A percentile compares a stretch with the other conserved stretches of the same genome.
These are phyloP conservation scores for Cygnus atratus DNA, from an alignment of 2,113 vertebrate genomes.

Conservation along the genomic window DNA sequence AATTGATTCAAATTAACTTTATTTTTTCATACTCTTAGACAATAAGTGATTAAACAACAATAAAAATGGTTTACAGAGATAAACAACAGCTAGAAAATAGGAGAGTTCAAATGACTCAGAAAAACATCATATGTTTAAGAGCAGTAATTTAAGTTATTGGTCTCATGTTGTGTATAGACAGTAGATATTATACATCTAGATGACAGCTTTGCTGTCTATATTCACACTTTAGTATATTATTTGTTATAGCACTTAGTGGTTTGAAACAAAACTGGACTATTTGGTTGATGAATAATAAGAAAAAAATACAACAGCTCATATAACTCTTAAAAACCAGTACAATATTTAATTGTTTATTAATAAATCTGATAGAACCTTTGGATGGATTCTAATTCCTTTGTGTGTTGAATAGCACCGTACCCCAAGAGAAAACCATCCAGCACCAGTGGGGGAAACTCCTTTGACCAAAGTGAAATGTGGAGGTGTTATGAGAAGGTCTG, in stretches of 20 bases:
- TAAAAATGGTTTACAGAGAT: background rate
- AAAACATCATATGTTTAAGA: background rate
- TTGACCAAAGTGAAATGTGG: background rate
- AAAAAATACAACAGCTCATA: fast-evolving
- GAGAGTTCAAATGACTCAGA: background rate
- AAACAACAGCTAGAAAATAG: background rate
- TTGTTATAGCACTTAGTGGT: background rate
- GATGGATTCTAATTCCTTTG: background rate
- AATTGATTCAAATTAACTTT: background rate
- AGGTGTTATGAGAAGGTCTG: background rate
- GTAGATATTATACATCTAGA: background rate
- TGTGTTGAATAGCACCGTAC: background rate
- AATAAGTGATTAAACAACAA: background rate
- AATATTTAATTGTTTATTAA: background rate
- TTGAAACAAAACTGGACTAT: background rate
- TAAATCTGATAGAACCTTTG: background rate
- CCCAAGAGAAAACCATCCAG: background rate
- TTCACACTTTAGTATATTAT: background rate
- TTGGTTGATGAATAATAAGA: background rate
- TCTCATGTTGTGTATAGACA: background rate
- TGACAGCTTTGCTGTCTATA: background rate
- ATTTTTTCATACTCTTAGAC: background rate
- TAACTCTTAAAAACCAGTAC: background rate
- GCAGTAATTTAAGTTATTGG: background rate
- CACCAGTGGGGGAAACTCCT: background rate